Percentiles rank a stretch among this genome's conserved stretches.
Conservation (phyloP, 2,888 invertebrate genomes). For the Cremastobaeus sp. region DNA sequence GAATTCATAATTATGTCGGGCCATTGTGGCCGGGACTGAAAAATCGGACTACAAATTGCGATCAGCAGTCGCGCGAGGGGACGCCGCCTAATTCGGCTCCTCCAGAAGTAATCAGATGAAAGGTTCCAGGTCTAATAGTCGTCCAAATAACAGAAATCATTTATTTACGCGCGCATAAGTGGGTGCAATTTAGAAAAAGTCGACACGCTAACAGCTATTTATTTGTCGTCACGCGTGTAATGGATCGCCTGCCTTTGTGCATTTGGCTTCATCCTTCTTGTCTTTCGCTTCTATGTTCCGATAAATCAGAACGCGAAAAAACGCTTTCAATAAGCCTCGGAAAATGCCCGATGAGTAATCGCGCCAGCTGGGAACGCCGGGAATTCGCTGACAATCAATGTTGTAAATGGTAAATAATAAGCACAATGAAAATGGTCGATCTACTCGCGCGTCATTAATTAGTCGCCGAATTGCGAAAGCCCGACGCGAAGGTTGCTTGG, state of each 20-base stretch:
- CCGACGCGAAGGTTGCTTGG: too few relatives aligned
- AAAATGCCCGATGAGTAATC: neutral
- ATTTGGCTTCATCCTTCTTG: conserved; percentile 15
- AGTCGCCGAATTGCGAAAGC: too few relatives aligned
- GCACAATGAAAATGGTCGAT: too few relatives aligned
- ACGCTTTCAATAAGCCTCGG: neutral
- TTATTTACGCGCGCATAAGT: neutral
- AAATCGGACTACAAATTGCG: conserved; percentile 39
- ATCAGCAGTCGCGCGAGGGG: conserved; percentile 10
- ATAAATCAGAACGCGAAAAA: conserved; percentile 1
- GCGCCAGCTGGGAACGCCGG: too few relatives aligned
- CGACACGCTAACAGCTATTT: conserved; percentile 22
- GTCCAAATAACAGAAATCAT: neutral
- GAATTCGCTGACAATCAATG: too few relatives aligned
- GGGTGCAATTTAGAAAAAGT: neutral
- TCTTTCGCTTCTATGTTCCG: neutral
- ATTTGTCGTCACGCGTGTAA: conserved; percentile 10
- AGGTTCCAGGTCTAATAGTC: neutral
- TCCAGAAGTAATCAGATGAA: too few relatives aligned
- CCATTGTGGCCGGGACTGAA: conserved; percentile 27
- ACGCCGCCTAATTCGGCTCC: neutral
- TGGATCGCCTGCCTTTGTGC: conserved; percentile 3
- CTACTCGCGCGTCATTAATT: too few relatives aligned
- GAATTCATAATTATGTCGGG: conserved; percentile 47
- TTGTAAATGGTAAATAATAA: too few relatives aligned